Conservation (phyloP, 2,113 vertebrate genomes). For the Sakesphorus luctuosus region DNA sequence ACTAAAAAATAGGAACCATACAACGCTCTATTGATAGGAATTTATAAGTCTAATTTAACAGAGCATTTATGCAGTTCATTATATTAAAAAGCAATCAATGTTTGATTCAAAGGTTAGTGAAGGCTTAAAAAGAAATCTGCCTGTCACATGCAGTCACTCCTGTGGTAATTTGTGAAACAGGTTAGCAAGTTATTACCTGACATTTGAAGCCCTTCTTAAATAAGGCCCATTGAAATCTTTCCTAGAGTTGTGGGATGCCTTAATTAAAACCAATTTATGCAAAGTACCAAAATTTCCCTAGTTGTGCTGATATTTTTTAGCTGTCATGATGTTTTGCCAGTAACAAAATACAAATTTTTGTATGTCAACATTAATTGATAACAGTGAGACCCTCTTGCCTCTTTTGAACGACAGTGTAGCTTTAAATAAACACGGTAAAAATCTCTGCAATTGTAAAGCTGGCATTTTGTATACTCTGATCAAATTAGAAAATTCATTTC, state of each 20-base stretch:
- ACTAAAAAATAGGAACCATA: neutral
- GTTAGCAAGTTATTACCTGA: neutral
- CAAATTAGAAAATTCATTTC: neutral
- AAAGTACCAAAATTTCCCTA: neutral
- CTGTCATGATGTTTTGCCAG: neutral
- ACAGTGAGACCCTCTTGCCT: neutral
- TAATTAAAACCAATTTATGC: neutral
- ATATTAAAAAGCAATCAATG: neutral
- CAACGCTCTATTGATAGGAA: neutral
- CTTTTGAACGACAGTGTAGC: neutral
- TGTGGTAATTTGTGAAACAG: neutral
- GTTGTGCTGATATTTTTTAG: neutral
- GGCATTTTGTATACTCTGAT: neutral
- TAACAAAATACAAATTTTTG: neutral
- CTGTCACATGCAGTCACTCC: neutral
- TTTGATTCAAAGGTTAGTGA: neutral
- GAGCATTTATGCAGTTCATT: neutral
- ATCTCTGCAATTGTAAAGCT: neutral
- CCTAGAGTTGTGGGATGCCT: neutral
- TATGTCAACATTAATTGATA: neutral
- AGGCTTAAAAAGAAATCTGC: neutral
- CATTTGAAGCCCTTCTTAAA: neutral
- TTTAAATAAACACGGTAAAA: neutral
- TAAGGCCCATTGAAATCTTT: neutral
- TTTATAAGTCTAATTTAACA: neutral